These are phyloP conservation scores for Loris lydekkerianus DNA, from an alignment of 2,797 vertebrate genomes.

Conservation along the genomic window DNA sequence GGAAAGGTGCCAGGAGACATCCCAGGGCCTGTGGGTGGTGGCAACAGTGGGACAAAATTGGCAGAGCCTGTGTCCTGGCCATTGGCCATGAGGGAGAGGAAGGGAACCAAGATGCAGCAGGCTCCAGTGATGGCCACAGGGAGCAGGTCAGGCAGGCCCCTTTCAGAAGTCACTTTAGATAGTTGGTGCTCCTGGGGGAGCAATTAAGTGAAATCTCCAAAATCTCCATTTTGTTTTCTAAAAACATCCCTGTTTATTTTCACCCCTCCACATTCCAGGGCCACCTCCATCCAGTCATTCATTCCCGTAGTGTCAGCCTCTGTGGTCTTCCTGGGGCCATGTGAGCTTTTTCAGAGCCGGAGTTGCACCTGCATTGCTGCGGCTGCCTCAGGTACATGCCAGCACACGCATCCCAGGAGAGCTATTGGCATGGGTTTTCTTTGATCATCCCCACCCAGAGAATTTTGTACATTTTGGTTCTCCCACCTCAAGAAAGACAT, in stretches of 20 bases:
- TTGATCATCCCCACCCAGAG: slow-evolving; percentile 25
- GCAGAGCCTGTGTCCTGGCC: background rate
- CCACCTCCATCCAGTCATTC: background rate
- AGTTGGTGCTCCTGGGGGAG: background rate
- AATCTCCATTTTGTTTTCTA: background rate
- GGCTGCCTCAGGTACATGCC: accelerated
- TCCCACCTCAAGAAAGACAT: slow-evolving; percentile 46
- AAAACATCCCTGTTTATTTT: background rate
- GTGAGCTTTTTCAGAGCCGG: accelerated
- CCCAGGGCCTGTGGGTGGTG: background rate
- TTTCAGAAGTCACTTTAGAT: background rate
- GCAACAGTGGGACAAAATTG: background rate
- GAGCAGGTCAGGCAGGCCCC: background rate
- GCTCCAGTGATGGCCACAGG: background rate
- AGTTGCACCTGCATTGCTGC: background rate
- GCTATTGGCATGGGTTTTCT: background rate
- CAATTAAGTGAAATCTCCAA: background rate
- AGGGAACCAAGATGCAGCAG: background rate
- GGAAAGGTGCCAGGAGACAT: background rate
- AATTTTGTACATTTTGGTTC: background rate
- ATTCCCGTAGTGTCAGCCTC: background rate
- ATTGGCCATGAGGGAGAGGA: background rate
- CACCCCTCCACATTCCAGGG: background rate
- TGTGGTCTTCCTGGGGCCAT: background rate
- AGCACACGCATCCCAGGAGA: background rate